phyloP scores from a whole-genome alignment of 2,888 invertebrate genomes.

The Ophion slaviceki region DNA sequence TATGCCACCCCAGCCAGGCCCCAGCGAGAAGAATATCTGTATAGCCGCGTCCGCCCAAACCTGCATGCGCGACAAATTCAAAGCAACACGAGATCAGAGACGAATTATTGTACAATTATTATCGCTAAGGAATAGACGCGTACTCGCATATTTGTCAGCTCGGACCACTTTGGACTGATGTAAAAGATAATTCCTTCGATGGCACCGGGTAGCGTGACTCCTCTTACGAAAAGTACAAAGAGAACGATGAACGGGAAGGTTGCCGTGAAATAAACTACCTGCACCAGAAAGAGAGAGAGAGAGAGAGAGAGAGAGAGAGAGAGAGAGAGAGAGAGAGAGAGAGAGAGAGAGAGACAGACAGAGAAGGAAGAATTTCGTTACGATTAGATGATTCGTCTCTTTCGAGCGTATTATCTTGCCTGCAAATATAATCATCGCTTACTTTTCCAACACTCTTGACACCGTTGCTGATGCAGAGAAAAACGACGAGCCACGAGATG shows the following conservation, averaged over 20 bases:
- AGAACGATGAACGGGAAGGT: conserved; percentile 92
- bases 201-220: conserved; percentile 92
- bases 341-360: no score
- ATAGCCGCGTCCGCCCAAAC: conserved; percentile 97
- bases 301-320: no score
- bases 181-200: conserved; percentile 91
- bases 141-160: conserved; percentile 90
- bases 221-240: conserved; percentile 89
- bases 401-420: background rate
- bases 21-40: conserved; percentile 96
- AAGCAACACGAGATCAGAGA: background rate
- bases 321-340: no score
- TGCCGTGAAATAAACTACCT: conserved; percentile 94
- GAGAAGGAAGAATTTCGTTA: conserved; percentile 18
- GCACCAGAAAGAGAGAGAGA: conserved; percentile 59
- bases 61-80: conserved; percentile 81
- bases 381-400: conserved; percentile 47
- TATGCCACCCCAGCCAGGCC: conserved; percentile 94
- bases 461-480: conserved; percentile 93
- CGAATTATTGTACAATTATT: background rate
- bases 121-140: background rate
- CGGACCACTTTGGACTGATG: conserved; percentile 91
- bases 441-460: conserved; percentile 95
- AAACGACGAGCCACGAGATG: conserved; percentile 92
- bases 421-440: conserved; percentile 33